Conservation (phyloP, 2,797 vertebrate genomes). For the Helarctos malayanus region DNA sequence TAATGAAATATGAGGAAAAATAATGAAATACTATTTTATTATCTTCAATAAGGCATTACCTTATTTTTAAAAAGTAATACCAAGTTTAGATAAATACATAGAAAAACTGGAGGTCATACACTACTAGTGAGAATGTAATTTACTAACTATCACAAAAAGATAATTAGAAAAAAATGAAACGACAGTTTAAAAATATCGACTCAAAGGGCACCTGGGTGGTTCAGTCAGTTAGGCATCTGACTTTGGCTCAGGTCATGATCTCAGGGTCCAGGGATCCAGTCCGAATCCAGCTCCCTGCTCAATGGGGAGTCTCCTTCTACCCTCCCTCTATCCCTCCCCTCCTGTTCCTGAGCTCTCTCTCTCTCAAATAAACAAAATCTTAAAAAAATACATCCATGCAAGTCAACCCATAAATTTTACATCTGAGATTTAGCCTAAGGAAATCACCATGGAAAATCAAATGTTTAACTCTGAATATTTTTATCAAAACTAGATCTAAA, state of each 20-base stretch:
- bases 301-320: not conserved
- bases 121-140: not conserved
- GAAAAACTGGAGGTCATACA: not conserved
- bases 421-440: not conserved
- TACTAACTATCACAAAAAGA: not conserved
- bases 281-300: not conserved
- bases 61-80: not conserved
- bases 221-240: not conserved
- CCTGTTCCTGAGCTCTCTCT: too few relatives aligned
- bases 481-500: not conserved
- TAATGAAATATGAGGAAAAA: not conserved
- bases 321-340: not conserved
- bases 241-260: not conserved
- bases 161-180: constrained; percentile 1
- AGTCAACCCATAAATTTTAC: not conserved
- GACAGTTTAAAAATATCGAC: not conserved
- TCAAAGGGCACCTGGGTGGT: not conserved
- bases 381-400: not conserved
- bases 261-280: not conserved
- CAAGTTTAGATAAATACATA: not conserved
- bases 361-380: not conserved
- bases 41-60: not conserved
- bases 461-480: not conserved
- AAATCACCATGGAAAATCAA: not conserved
- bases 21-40: not conserved